Base-by-base conservation (phyloP, 1,140 invertebrate species). In the Adelges cooleyi region DNA sequence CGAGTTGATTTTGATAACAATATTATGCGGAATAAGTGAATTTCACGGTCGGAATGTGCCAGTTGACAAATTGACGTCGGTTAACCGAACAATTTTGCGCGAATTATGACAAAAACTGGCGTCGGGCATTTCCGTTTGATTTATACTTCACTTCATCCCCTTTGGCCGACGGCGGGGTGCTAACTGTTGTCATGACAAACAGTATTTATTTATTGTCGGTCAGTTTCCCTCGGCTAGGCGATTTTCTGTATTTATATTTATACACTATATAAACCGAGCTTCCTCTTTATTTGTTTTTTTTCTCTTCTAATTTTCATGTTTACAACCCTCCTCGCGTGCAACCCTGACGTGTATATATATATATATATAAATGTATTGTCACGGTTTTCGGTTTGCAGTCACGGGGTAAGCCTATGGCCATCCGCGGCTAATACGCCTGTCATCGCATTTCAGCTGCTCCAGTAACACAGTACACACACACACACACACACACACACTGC, bases 161-260 rank as follows among this genome's bases (percentile, higher is more conserved):
- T 33, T 11, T 5, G 29, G 5, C 29, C 5, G 11, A 33, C 29
- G 11, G 5, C 5, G 29, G 29, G 29, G 29, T 11, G 5, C 5
- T 11, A 59, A 27, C 8, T 59, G 10, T 23, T 46, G 23, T 59
- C 54, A 3, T 62, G 56, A 62, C 56, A 62, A 62, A 62, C 33
- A 11, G 27, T 62, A 33, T 62, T 42, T 62, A 33, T 62, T 42
- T 33, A 62, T 62, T 62, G 56, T 62, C 44, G 56, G 56, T 62
- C 54, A 59, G 38, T 59, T 59, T 59, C 54, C 56, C 56, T 62
- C 18, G 22, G 29, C 29, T 40, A 29, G 42, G 56, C 56, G 18
- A 53, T 53, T 38, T 48, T 48, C 18, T 44, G 10, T 44, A 56
- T 56, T 33, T 6, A 6, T n/a, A n/a, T n/a, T n/a, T n/a, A n/a